Evolutionary conservation across 2,797 vertebrate species (phyloP).

Genomic region (Garrulus glandarius): DNA sequence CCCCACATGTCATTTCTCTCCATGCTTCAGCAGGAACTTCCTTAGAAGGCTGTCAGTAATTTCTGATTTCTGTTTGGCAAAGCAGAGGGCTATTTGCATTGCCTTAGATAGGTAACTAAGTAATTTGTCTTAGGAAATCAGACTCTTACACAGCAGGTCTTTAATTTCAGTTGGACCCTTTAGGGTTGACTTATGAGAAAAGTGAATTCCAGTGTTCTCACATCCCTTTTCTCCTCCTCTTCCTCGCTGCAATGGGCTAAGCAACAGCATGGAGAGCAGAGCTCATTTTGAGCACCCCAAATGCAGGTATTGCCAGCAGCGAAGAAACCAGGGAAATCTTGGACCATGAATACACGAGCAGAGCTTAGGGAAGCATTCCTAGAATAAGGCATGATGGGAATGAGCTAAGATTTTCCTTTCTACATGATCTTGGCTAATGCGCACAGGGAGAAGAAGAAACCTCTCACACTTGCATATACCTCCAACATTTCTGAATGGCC

Average conservation of each 20-base stretch:
- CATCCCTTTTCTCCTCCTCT: background rate
- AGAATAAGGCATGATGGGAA: background rate
- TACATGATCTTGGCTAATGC: background rate
- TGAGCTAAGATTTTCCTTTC: background rate
- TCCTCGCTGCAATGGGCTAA: background rate
- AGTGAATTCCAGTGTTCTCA: background rate
- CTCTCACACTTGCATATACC: background rate
- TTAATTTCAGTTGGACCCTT: background rate
- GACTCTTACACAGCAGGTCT: background rate
- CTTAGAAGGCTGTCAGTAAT: background rate
- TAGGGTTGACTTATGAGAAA: background rate
- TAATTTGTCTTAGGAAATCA: background rate
- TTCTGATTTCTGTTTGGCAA: background rate
- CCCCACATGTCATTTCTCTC: background rate
- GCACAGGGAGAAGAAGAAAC: background rate
- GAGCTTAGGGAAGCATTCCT: background rate
- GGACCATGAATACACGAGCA: accelerated
- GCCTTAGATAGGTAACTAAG: background rate
- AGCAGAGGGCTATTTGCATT: background rate
- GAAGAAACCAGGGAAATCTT: background rate
- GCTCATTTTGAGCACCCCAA: background rate
- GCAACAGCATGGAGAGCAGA: background rate
- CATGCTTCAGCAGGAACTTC: background rate
- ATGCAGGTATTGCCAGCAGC: background rate
- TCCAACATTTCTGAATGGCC: background rate